phyloP scores from a whole-genome alignment of 1,140 invertebrate species.

The Drosophila varians region DNA sequence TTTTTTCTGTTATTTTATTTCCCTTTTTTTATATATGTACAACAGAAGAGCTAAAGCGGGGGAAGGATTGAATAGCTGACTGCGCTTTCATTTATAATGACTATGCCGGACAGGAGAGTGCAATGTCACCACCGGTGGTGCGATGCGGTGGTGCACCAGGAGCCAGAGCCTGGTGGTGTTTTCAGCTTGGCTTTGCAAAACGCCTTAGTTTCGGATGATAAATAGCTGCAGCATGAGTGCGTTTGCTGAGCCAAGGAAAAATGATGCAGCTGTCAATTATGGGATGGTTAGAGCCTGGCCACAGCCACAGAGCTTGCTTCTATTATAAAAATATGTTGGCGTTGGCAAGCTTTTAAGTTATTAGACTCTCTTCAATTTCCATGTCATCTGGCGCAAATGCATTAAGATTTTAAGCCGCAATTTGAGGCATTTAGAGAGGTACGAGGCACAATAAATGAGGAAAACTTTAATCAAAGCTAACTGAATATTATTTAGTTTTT shows the following conservation, averaged over 20 bases:
- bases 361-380: neutral
- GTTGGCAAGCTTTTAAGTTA: neutral
- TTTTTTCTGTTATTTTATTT: conserved; percentile 8
- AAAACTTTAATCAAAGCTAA: neutral
- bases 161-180: neutral
- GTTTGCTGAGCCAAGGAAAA: conserved; percentile 28
- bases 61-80: conserved; percentile 27
- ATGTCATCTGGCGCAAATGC: too few species aligned
- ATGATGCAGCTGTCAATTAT: conserved; percentile 47
- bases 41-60: neutral
- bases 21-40: neutral
- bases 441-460: too few species aligned
- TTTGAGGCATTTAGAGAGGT: neutral
- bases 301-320: conserved; percentile 9
- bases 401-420: neutral
- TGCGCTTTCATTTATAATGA: conserved; percentile 75
- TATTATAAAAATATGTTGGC: neutral
- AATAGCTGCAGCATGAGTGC: conserved; percentile 39
- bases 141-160: neutral
- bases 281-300: conserved; percentile 4
- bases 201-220: conserved; percentile 35
- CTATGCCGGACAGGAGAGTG: conserved; percentile 51
- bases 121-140: conserved; percentile 33
- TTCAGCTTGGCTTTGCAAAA: conserved; percentile 20
- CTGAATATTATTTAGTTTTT: neutral